Evolutionary conservation across 2,888 invertebrate genomes (phyloP).

Genomic region (Nomada goodeniana): DNA sequence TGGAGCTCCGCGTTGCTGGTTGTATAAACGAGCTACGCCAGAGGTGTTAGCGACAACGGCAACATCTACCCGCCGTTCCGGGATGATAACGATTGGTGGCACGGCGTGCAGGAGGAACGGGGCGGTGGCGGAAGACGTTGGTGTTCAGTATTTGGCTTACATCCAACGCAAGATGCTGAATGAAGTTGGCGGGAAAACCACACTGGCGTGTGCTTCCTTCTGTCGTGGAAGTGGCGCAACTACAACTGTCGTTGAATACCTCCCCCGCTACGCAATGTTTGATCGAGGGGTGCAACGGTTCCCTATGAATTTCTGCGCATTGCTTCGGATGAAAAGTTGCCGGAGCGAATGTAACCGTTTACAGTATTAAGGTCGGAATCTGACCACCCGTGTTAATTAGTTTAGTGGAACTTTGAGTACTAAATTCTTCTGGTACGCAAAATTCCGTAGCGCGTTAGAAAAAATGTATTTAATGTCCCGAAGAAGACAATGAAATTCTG

Average conservation of each 20-base stretch:
- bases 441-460: neutral
- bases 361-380: too few relatives aligned
- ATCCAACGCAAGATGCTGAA: constrained; percentile 81
- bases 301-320: too few relatives aligned
- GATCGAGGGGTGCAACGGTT: constrained; percentile 21
- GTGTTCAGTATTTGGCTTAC: constrained; percentile 81
- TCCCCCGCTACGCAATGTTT: constrained; percentile 17
- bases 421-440: neutral
- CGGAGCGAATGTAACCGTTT: neutral
- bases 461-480: too few relatives aligned
- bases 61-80: constrained; percentile 60
- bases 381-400: too few relatives aligned
- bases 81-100: constrained; percentile 52
- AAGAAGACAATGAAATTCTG: constrained; percentile 16
- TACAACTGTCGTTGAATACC: constrained; percentile 51
- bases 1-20: constrained; percentile 62
- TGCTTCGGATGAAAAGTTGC: too few relatives aligned
- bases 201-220: constrained; percentile 66
- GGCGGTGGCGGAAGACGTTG: constrained; percentile 35
- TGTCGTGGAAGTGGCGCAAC: constrained; percentile 56
- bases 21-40: constrained; percentile 36
- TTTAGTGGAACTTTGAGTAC: too few relatives aligned
- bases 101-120: constrained; percentile 33
- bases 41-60: constrained; percentile 43
- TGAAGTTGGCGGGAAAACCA: constrained; percentile 83